These are phyloP conservation scores for Echinarachnius parma DNA, from an alignment of 53 echinoderm and acorn worm genomes.

Conservation along the genomic window DNA sequence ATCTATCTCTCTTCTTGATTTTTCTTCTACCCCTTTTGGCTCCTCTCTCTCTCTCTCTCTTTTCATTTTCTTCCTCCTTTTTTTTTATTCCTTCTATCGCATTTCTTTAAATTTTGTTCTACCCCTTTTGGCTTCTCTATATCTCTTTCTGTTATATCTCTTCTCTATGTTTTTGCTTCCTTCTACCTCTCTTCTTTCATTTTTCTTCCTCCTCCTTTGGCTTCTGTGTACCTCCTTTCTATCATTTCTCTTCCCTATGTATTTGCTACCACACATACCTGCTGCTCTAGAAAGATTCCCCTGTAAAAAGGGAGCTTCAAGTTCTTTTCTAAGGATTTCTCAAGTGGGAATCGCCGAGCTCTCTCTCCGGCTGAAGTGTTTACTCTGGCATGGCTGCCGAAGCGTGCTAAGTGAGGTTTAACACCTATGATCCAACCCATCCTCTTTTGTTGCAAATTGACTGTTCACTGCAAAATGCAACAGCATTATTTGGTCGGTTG, in stretches of 20 bases:
- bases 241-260: neutral
- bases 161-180: neutral
- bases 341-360: conserved; percentile 13
- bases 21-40: neutral
- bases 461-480: too few species aligned
- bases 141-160: neutral
- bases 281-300: neutral
- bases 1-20: neutral
- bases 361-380: neutral
- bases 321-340: conserved; percentile 1
- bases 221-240: neutral
- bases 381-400: neutral
- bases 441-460: too few species aligned
- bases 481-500: too few species aligned
- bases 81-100: neutral
- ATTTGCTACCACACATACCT: neutral
- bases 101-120: neutral
- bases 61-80: neutral
- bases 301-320: neutral
- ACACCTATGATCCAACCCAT: too few species aligned
- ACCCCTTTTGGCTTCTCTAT: neutral
- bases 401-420: conserved; percentile 10
- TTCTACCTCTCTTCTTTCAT: neutral
- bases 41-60: neutral
- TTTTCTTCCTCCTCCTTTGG: neutral